Conservation (phyloP, 2,888 invertebrate genomes). For the Protonemura montana region DNA sequence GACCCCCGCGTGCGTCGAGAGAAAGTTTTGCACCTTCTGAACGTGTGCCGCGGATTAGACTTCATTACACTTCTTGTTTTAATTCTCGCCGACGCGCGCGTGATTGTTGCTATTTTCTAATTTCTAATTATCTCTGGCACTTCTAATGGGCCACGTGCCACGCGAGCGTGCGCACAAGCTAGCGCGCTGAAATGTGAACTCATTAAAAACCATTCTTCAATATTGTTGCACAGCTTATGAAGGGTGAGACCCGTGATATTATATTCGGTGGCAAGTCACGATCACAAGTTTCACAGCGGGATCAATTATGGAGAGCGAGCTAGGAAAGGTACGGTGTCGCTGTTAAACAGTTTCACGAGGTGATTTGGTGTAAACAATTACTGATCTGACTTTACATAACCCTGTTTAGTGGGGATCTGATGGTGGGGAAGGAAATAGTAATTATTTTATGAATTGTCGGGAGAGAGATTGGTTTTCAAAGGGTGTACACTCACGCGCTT, state of each 20-base stretch:
- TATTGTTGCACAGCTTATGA: not conserved
- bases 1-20: not conserved
- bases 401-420: not conserved
- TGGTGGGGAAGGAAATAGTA: not conserved
- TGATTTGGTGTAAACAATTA: constrained; percentile 7
- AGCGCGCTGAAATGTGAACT: not conserved
- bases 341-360: not conserved
- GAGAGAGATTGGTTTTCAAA: not conserved
- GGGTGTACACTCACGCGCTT: not conserved
- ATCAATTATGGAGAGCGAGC: not conserved
- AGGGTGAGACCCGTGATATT: not conserved
- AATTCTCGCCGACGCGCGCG: no score
- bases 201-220: not conserved
- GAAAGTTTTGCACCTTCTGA: not conserved
- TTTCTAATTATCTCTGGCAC: not conserved
- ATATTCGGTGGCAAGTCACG: not conserved
- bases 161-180: not conserved
- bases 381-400: constrained; percentile 12
- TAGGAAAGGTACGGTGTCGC: not conserved
- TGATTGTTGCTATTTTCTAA: not conserved
- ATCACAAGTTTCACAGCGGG: not conserved
- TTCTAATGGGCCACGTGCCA: not conserved
- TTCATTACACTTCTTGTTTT: not conserved
- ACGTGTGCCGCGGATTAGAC: not conserved
- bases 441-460: not conserved